Conservation (phyloP, 2,888 invertebrate species). For the Dinocampus coccinellae region DNA sequence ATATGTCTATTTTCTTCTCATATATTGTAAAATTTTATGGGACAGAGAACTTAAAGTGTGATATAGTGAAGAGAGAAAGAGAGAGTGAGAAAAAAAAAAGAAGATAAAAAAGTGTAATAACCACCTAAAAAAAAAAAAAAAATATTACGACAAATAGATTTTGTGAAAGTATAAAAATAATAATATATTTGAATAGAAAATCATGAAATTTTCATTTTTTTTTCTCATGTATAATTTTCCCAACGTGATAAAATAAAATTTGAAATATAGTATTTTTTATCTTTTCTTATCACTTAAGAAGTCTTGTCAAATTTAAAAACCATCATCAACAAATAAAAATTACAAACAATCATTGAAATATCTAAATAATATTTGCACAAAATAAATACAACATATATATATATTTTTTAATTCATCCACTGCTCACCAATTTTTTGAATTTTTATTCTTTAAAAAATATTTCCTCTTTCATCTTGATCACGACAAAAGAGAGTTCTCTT, state of each 20-base stretch:
- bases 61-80: background rate
- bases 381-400: too few relatives aligned
- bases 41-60: background rate
- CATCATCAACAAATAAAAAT: too few relatives aligned
- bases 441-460: background rate
- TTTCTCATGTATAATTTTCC: too few relatives aligned
- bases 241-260: too few relatives aligned
- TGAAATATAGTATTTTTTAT: too few relatives aligned
- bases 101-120: too few relatives aligned
- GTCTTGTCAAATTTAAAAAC: too few relatives aligned
- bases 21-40: background rate
- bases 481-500: background rate
- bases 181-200: background rate
- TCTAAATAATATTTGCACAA: too few relatives aligned
- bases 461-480: constrained; percentile 1
- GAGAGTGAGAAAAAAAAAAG: too few relatives aligned
- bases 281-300: too few relatives aligned
- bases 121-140: too few relatives aligned
- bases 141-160: background rate
- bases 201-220: background rate
- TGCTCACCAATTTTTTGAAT: background rate
- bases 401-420: background rate
- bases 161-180: background rate
- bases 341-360: too few relatives aligned
- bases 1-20: background rate